These are phyloP conservation scores for Semnornis frantzii DNA, from an alignment of 2,113 vertebrate genomes.

Conservation along the genomic window DNA sequence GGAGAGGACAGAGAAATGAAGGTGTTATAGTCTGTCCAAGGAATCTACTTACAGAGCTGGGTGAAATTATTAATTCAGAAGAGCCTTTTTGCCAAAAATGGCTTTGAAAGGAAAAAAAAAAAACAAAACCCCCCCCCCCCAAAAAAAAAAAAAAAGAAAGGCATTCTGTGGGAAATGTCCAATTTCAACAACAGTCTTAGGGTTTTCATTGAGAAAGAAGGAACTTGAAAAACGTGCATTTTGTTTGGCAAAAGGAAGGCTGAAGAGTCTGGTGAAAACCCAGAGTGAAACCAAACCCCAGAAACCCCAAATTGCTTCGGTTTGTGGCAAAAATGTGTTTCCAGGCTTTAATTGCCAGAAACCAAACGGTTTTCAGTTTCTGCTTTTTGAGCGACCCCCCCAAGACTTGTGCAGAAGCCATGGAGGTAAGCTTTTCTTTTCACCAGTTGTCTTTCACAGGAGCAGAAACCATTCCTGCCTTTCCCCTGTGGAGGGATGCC, in stretches of 20 bases:
- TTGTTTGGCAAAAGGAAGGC: conserved; percentile 42
- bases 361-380: conserved; percentile 36
- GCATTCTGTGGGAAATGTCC: conserved; percentile 32
- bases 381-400: conserved; percentile 3
- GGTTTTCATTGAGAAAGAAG: conserved; percentile 61
- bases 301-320: conserved; percentile 54
- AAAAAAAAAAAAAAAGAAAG: background rate
- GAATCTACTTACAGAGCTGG: background rate
- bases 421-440: conserved; percentile 1
- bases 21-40: background rate
- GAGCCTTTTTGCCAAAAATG: background rate
- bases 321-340: conserved; percentile 47
- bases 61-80: background rate
- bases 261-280: conserved; percentile 30
- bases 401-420: background rate
- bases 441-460: background rate
- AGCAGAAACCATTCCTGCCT: background rate
- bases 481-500: accelerated
- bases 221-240: conserved; percentile 51
- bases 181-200: conserved; percentile 59
- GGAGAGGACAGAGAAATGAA: background rate
- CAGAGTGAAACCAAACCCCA: conserved; percentile 52
- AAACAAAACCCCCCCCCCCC: background rate
- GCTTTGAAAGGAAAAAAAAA: background rate
- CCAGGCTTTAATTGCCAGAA: conserved; percentile 57